Percentiles rank a stretch among this genome's conserved stretches.
phyloP scores from a whole-genome alignment of 2,888 invertebrate species.

The Thumatha senex region DNA sequence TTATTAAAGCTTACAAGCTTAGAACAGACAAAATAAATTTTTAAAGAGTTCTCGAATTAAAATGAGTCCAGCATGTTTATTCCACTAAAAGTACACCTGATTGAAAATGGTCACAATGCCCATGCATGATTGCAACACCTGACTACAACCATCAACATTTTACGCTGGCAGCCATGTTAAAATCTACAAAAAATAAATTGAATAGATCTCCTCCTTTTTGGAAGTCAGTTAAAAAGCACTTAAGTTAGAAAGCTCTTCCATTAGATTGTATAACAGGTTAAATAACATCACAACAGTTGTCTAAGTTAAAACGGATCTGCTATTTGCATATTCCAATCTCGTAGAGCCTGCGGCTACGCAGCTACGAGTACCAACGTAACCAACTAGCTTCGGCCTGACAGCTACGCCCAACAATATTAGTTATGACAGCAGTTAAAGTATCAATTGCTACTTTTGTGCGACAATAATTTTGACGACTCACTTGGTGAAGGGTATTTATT shows the following conservation, averaged over 20 bases:
- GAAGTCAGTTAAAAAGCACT: background rate
- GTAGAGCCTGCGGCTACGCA: constrained; percentile 48
- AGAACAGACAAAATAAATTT: no score
- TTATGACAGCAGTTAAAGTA: constrained; percentile 20
- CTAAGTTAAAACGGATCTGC: constrained; percentile 71
- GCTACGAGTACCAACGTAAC: constrained; percentile 14
- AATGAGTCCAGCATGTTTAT: no score
- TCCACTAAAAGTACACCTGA: no score
- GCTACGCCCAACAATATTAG: constrained; percentile 16
- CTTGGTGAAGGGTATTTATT: no score
- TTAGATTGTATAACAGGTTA: constrained; percentile 36
- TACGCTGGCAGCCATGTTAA: no score
- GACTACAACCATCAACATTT: no score
- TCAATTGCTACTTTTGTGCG: constrained; percentile 4
- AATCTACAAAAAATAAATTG: no score
- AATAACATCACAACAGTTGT: constrained; percentile 69
- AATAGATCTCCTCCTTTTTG: no score
- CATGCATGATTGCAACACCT: no score
- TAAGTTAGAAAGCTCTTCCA: constrained; percentile 24
- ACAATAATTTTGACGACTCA: background rate
- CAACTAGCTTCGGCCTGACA: constrained; percentile 5
- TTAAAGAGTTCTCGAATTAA: no score
- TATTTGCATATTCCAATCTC: constrained; percentile 83
- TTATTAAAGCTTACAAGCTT: no score
- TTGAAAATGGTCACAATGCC: no score